Evolutionary conservation across 1,140 invertebrate species (phyloP), one percentile per base, ranked within the genome.

Genomic region (Pemphigus obesinymphae): DNA sequence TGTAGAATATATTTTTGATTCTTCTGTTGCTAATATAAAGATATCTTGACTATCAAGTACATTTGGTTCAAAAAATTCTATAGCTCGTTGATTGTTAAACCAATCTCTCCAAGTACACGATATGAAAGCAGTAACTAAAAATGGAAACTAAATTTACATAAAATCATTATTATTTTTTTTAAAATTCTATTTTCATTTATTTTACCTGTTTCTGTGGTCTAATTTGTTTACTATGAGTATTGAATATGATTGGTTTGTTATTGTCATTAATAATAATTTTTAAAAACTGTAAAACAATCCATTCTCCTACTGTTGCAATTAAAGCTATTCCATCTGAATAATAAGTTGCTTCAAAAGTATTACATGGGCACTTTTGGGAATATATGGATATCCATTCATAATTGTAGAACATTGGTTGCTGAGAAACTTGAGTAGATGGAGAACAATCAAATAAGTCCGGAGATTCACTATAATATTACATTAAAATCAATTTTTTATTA

Each of bases 381-480:
- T 61, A 63, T 13, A 63, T 43, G 1, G 13, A 23, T 20, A 29
- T 43, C 76, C 76, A 80, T 29, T 80, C 23, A 45, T 43, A 80
- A 45, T 13, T 29, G 8, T 2, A 26, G 6, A n/a, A 43, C 3
- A 29, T 3, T 45, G 37, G 26, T 8, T 43, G 31, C n/a, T 61
- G 55, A 61, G 37, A 29, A 58, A 29, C 17, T 61, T 45, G 37
- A 45, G 15, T n/a, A 31, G 17, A 11, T 2, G 7, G 0, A 17
- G 53, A 63, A 80, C n/a, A 45, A 80, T 45, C 55, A 61, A 80
- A 80, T 61, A 80, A 63, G 37, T 80, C 76, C 43, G 76, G 76
- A 43, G 76, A 80, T 45, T 80, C 34, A 20, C 76, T 80, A 45
- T 45, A 63, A 80, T 15, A 63, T 50, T 43, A 43, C n/a, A 43